These are phyloP conservation scores for Platalea minor DNA, from an alignment of 2,797 vertebrate species.

Conservation along the genomic window DNA sequence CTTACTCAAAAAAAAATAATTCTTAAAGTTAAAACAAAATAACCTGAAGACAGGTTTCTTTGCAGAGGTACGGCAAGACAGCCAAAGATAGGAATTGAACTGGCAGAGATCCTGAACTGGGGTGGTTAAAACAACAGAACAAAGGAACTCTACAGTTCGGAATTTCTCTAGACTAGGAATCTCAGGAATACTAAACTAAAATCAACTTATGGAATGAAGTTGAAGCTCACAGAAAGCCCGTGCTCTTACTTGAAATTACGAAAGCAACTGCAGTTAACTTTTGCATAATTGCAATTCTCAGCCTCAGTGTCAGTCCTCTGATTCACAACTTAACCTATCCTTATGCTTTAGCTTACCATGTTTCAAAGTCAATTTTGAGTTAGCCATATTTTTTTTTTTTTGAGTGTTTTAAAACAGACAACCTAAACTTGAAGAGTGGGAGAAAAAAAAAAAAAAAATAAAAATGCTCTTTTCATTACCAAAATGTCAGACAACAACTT, in stretches of 20 bases:
- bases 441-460: background rate
- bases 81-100: background rate
- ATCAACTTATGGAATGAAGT: background rate
- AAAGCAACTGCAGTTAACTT: background rate
- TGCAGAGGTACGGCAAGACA: background rate
- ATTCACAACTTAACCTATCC: background rate
- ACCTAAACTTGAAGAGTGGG: background rate
- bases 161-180: background rate
- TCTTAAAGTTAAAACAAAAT: background rate
- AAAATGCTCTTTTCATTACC: background rate
- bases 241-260: background rate
- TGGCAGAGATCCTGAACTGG: background rate
- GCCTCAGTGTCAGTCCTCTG: background rate
- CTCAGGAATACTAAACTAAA: background rate
- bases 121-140: background rate
- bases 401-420: background rate
- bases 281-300: background rate
- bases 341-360: background rate
- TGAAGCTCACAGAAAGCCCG: background rate
- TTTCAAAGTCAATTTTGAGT: background rate
- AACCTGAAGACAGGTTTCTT: background rate
- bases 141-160: background rate
- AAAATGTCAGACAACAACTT: background rate
- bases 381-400: background rate
- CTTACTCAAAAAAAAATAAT: background rate